phyloP scores from a whole-genome alignment of 2,797 vertebrate species.

The Hypotaenidia okinawae region DNA sequence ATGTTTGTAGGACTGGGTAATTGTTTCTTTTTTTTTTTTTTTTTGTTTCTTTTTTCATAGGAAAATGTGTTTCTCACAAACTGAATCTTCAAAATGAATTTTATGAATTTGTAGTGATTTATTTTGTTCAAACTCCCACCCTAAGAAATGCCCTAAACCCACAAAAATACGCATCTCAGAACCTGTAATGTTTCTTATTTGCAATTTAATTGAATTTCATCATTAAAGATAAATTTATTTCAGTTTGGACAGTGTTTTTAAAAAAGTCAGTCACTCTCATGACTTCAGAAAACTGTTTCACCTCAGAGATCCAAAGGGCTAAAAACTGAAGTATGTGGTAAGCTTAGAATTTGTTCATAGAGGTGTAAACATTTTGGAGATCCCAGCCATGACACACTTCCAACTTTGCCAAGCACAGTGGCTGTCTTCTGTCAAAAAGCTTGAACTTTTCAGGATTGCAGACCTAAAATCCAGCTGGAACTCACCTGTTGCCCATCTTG shows the following conservation, averaged over 20 bases:
- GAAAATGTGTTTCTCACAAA: background rate
- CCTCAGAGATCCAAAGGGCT: background rate
- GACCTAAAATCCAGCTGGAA: background rate
- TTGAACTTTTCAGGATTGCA: background rate
- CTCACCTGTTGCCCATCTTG: background rate
- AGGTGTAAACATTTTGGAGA: background rate
- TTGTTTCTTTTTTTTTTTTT: background rate
- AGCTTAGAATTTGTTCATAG: too few species aligned
- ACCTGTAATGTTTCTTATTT: background rate
- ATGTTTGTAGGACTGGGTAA: background rate
- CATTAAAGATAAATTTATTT: background rate
- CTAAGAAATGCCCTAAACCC: background rate
- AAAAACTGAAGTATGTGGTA: background rate
- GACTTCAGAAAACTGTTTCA: background rate
- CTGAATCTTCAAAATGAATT: background rate
- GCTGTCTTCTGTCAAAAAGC: background rate
- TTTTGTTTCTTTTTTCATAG: background rate
- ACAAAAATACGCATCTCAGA: rapidly evolving
- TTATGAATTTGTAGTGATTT: background rate
- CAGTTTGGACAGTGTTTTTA: background rate
- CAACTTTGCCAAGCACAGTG: background rate
- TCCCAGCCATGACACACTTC: too few species aligned
- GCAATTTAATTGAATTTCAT: background rate
- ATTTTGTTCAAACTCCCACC: background rate
- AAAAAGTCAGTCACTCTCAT: background rate